Base-by-base conservation (phyloP, 2,113 vertebrate genomes). In the Taxidea taxus region DNA sequence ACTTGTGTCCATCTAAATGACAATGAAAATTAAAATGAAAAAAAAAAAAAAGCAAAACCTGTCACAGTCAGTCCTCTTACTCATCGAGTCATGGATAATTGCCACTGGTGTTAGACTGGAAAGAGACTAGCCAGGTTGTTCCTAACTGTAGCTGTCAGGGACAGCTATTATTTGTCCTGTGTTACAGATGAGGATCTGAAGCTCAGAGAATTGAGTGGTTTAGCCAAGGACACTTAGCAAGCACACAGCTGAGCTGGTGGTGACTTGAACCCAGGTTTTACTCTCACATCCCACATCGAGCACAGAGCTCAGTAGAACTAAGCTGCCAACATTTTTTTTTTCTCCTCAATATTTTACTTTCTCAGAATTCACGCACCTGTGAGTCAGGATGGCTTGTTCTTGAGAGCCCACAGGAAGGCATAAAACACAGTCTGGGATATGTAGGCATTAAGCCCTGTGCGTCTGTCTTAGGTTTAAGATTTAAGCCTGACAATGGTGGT, bases 381-480 rank as follows among this genome's bases (percentile, higher is more conserved):
- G 64, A 95, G 88, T 89, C 51, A 80, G 34, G 54, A 18, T 97
- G 68, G 58, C 12, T 91, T 20, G 15, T 51, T 95, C 44, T 68
- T 80, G 42, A 87, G 89, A 94, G 51, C 64, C 77, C 47, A 75
- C 10, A 20, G 66, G 25, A 90, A 96, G 91, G 77, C 96, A 96
- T 78, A 75, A 97, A 96, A 94, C 39, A 68, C 58, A 51, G 44
- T 87, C 70, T 94, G 31, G 18, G 6, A 93, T 80, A 94, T 15
- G 82, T 49, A 96, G 77, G 83, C 82, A 90, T 92, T 62, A 95
- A 75, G 94, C 90, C 42, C 58, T 94, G 84, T 94, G 95, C 95
- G 68, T 88, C 44, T 96, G 89, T 97, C 95, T 95, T 80, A 92
- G 74, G 78, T 94, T 98, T 96, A 97, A 95, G 89, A 97, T 90